These are phyloP conservation scores for Heterodera schachtii DNA, from an alignment of 1,140 invertebrate species.

Conservation along the genomic window DNA sequence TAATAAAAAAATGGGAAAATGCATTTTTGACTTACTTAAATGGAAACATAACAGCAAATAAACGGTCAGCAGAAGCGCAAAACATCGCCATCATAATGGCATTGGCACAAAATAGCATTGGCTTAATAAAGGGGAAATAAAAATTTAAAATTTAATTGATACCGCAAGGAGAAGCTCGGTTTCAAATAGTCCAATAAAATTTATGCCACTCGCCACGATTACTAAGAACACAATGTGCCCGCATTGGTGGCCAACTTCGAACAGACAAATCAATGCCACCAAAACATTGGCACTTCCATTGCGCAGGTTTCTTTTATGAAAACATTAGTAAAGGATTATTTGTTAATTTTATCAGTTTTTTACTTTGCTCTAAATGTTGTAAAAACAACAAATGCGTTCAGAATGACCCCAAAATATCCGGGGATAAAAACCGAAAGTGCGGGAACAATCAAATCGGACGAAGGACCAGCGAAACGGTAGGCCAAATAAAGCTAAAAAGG, in stretches of 20 bases:
- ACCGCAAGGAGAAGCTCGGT: slow-evolving; percentile 14
- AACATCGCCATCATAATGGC: slow-evolving; percentile 14
- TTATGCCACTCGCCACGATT: slow-evolving; percentile 9
- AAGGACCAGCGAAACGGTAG: too few species aligned
- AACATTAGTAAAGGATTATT: neutral
- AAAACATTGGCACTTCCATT: slow-evolving; percentile 16
- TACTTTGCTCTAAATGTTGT: slow-evolving; percentile 8
- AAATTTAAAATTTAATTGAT: neutral
- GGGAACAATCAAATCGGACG: too few species aligned
- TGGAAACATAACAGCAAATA: slow-evolving; percentile 22
- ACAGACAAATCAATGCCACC: slow-evolving; percentile 25
- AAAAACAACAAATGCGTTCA: slow-evolving; percentile 18
- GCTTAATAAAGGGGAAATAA: slow-evolving; percentile 21
- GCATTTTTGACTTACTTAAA: neutral
- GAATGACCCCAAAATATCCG: neutral
- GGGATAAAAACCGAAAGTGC: neutral
- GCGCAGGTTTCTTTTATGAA: slow-evolving; percentile 6
- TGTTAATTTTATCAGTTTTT: neutral
- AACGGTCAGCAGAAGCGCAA: neutral
- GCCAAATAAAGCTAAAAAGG: too few species aligned
- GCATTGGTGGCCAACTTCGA: slow-evolving; percentile 13
- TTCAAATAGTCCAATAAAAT: slow-evolving; percentile 18
- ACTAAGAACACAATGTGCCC: slow-evolving; percentile 23
- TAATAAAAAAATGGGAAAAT: too few species aligned
- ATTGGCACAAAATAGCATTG: slow-evolving; percentile 7